These are phyloP conservation scores for Oxycera nigricornis DNA, from an alignment of 2,888 invertebrate species.

Conservation along the genomic window DNA sequence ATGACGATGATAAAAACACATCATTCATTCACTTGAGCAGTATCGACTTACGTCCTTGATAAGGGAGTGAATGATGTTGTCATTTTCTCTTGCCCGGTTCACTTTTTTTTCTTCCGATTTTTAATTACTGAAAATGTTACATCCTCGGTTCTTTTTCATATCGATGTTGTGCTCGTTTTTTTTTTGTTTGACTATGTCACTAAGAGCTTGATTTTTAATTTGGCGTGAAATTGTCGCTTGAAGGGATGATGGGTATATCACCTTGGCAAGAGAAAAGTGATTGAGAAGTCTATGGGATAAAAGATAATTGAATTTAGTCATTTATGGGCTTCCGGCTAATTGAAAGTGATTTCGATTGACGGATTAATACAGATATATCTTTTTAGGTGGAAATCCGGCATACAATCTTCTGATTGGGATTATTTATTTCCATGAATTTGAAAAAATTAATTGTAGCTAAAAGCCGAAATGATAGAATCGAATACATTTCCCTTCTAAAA, in stretches of 20 bases:
- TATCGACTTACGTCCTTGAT: conserved; percentile 33
- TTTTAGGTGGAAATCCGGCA: too few relatives aligned
- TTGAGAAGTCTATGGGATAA: not conserved
- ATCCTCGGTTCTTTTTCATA: conserved; percentile 5
- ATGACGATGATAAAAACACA: conserved; percentile 23
- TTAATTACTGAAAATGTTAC: conserved; percentile 38
- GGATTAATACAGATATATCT: too few relatives aligned
- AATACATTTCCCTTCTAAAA: too few relatives aligned
- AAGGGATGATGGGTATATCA: not conserved
- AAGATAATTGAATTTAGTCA: conserved; percentile 33
- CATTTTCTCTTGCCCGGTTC: not conserved
- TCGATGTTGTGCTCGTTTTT: not conserved
- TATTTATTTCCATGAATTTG: too few relatives aligned
- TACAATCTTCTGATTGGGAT: too few relatives aligned
- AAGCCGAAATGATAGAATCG: too few relatives aligned
- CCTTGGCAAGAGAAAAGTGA: not conserved
- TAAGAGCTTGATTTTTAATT: not conserved
- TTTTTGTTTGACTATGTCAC: not conserved
- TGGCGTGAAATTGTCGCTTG: conserved; percentile 2
- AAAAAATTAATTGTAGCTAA: too few relatives aligned
- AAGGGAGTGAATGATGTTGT: conserved; percentile 29
- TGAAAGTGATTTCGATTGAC: not conserved
- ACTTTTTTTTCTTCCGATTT: not conserved
- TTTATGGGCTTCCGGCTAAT: conserved; percentile 23
- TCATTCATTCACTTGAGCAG: conserved; percentile 33